Evolutionary conservation across 2,113 vertebrate genomes (phyloP).

Genomic region (Pygoscelis adeliae): DNA sequence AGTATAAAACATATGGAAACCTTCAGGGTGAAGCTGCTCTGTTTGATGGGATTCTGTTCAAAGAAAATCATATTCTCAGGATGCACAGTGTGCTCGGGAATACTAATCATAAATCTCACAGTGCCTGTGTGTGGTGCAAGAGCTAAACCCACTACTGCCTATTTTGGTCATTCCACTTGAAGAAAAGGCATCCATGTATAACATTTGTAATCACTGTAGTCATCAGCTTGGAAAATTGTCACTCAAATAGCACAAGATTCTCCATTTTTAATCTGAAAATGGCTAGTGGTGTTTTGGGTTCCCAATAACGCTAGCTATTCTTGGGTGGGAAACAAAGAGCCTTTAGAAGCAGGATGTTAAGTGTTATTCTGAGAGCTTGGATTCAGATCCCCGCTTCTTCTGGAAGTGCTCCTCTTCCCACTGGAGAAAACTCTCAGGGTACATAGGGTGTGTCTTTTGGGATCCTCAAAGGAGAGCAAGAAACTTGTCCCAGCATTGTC

Average conservation of each 20-base stretch:
- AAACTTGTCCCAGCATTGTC: not conserved
- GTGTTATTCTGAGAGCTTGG: not conserved
- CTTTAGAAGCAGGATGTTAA: not conserved
- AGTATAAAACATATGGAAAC: not conserved
- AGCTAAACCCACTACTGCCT: not conserved
- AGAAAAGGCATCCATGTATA: not conserved
- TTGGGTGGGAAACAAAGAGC: not conserved
- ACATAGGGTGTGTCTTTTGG: not conserved
- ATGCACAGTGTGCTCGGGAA: not conserved
- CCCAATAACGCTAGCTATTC: rapidly evolving
- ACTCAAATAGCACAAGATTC: not conserved
- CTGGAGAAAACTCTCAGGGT: not conserved
- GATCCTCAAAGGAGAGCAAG: not conserved
- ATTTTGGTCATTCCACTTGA: not conserved
- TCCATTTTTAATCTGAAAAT: not conserved
- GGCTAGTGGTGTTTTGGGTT: not conserved
- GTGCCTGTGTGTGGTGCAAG: not conserved
- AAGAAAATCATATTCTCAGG: not conserved
- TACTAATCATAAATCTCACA: not conserved
- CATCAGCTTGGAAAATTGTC: not conserved
- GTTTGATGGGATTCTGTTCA: not conserved
- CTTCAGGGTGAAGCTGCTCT: not conserved
- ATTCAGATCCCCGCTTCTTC: not conserved
- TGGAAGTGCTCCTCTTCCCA: not conserved
- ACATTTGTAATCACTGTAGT: not conserved